A percentile compares a stretch with the other conserved stretches of the same genome.
These are phyloP conservation scores for Cynopterus sphinx DNA, from an alignment of 2,797 vertebrate species.

Conservation along the genomic window DNA sequence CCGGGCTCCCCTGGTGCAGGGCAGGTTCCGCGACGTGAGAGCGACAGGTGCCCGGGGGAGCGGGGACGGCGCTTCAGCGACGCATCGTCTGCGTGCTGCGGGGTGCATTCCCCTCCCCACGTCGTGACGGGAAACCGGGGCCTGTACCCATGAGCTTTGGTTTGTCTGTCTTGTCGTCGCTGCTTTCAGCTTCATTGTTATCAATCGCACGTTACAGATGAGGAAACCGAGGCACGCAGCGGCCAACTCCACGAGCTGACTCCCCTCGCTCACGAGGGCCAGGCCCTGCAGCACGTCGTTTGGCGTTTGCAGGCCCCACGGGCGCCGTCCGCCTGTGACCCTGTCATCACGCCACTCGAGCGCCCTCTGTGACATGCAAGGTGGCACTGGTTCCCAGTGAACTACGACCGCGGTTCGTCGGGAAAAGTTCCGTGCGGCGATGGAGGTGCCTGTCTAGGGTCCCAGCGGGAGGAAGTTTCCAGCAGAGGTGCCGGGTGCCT, in stretches of 20 bases:
- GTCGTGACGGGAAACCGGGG: too few species aligned
- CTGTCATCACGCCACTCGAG: not conserved
- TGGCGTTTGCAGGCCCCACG: accelerated
- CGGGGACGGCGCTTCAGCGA: too few species aligned
- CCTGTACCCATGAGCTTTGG: too few species aligned
- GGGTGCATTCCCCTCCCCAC: accelerated
- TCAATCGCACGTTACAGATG: not conserved
- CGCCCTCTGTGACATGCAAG: not conserved
- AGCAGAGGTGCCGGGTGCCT: not conserved
- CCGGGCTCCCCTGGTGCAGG: too few species aligned
- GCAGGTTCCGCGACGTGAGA: too few species aligned
- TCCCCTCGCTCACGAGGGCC: not conserved
- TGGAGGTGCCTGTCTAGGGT: not conserved
- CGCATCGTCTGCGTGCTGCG: too few species aligned
- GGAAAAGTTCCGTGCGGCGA: not conserved
- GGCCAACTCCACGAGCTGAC: accelerated
- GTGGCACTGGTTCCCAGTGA: not conserved
- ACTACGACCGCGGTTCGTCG: not conserved
- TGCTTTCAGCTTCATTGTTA: too few species aligned
- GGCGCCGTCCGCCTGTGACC: too few species aligned
- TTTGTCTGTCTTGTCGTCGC: too few species aligned
- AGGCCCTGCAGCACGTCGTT: too few species aligned
- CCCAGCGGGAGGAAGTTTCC: not conserved
- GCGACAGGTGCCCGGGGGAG: too few species aligned
- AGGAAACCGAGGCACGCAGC: not conserved